Evolutionary conservation across 2,797 vertebrate species (phyloP), one percentile per base, ranked within the genome.

Genomic region (Chelmon rostratus): DNA sequence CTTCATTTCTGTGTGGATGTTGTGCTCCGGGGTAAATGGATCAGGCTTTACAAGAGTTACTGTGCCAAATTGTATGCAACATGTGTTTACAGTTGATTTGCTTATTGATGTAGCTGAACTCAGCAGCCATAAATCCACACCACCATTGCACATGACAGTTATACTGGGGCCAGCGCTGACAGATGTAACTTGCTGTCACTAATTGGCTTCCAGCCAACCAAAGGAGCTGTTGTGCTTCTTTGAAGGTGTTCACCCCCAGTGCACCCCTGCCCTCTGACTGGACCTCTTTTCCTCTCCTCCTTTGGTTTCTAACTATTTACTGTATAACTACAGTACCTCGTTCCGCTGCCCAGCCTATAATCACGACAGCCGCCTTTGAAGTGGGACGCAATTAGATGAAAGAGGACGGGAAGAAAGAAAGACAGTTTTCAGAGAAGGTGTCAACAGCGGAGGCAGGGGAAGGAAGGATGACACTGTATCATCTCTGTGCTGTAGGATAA

Each of bases 291-390:
- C 58, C 47, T 68, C 76, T 50, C 57, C 68, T 6, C 46, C 67
- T 73, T 42, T 3, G 4, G 12, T 68, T 49, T 72, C 52, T 76
- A 23, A 67, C 65, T 66, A 37, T 79, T 67, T 65, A 21, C 70
- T 62, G 61, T 70, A n/a, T 33, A 9, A 52, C 59, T 25, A 59
- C 52, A 46, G 25, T 68, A 62, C 78, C 47, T 71, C 68, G 73
- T 57, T 78, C 59, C 44, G 59, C 64, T 38, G 68, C 64, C 42
- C 38, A 21, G 58, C 47, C 66, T 78, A 59, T 72, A 82, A 88
- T 86, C 72, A 84, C 64, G 46, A 61, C 58, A 40, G 62, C 56
- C 73, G 68, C 52, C 79, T 85, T 84, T 85, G 82, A 89, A 86
- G 85, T 74, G 47, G 72, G 75, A 81, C 69, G 61, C 62, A 85